Percentiles rank a stretch among this genome's conserved stretches.
phyloP scores from a whole-genome alignment of 1,140 invertebrate genomes.

The Drosophila seguyi region DNA sequence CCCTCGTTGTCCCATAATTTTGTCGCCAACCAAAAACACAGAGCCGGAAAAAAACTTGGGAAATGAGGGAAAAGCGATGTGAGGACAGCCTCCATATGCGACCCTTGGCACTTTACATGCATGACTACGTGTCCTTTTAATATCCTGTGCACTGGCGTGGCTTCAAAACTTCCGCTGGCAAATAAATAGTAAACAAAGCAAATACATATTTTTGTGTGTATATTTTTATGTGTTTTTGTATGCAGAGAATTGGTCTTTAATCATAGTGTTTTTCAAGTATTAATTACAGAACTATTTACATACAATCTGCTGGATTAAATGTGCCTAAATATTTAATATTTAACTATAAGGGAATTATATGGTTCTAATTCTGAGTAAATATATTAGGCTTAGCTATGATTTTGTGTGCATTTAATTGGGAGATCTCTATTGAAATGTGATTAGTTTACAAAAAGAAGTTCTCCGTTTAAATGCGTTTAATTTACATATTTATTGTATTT shows the following conservation, averaged over 20 bases:
- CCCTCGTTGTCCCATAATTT: constrained; percentile 45
- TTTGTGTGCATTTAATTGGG: not conserved
- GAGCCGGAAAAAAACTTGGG: not conserved
- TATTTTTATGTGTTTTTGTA: not conserved
- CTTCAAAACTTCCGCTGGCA: constrained; percentile 67
- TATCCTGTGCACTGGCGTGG: constrained; percentile 62
- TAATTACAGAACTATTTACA: constrained; percentile 15
- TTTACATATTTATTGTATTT: not conserved
- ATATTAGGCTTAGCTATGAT: not conserved
- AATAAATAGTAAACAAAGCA: constrained; percentile 57
- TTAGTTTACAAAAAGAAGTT: not conserved
- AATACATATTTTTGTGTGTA: constrained; percentile 2
- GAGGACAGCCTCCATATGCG: constrained; percentile 67
- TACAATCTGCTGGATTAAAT: not conserved
- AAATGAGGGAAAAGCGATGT: constrained; percentile 16
- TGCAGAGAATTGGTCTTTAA: not conserved
- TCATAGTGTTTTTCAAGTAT: not conserved
- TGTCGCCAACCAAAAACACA: constrained; percentile 17
- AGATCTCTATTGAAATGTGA: not conserved
- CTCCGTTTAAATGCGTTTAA: not conserved
- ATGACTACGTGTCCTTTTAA: constrained; percentile 80
- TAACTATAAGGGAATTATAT: not conserved
- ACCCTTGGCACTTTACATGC: constrained; percentile 71
- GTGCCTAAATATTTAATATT: constrained; percentile 8
- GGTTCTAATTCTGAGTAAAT: not conserved